Base-by-base conservation (phyloP, 2,888 invertebrate genomes). In the Machimus atricapillus region DNA sequence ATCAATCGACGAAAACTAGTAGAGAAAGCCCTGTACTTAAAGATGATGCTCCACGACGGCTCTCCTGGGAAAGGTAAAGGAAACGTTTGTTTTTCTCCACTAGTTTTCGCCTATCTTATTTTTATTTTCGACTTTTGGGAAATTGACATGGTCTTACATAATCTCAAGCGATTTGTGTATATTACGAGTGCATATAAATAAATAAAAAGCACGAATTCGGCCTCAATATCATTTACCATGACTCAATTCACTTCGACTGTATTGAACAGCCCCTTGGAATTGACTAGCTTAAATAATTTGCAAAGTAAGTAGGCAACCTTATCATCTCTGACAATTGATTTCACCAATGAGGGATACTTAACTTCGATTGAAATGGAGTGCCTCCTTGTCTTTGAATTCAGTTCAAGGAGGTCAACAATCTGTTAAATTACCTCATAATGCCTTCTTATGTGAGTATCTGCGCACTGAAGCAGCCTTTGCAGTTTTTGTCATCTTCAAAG, bases 41-140 rank as follows among this genome's bases (percentile, higher is more conserved):
- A 87, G 93, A 93, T 89, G 93, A 93, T 89, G 92, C 93, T 88
- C 93, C 93, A 40, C 91, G 94, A 86, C 92, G 94, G 85, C 91
- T 94, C 88, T 94, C 94, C 79, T 94, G 94, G 94, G 94, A 94
- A 90, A 93, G 93, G 94, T 94, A 90, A 91, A 91, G 89, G 16
- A n/a, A 66, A 66, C 4, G 43, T 14, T 46, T 23, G 9, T 58
- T 16, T 16, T 7, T n/a, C n/a, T n/a, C 5, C 52, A 31, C 34
- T 27, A 66, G 3, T 66, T 66, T 58, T 23, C 1, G 58, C 27
- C 27, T 9, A 3, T 27, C 66, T 9, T 4, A 66, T 0, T 66
- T 23, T 66, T 23, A 66, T 27, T 27, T 66, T 66, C 27, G 9
- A 19, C 27, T 66, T 66, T 66, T 19, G 19, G 27, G 66, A 19